Conservation (phyloP, 2,888 invertebrate genomes). For the Frankliniella fusca region DNA sequence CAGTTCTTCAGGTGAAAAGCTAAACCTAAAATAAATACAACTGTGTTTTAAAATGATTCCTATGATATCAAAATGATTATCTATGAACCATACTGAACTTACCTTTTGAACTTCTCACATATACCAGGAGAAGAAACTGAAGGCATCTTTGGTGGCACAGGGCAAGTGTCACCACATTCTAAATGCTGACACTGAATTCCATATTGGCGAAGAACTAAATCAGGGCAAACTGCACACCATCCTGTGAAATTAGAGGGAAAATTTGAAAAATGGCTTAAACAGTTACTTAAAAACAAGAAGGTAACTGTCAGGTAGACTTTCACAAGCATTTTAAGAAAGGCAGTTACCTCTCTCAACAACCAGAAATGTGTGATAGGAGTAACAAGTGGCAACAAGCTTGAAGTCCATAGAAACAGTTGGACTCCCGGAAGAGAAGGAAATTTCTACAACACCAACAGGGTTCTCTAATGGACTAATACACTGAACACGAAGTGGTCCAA, state of each 20-base stretch:
- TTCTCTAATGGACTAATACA: background rate
- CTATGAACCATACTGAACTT: conserved; percentile 35
- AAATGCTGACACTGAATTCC: conserved; percentile 47
- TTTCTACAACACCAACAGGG: background rate
- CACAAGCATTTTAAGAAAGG: background rate
- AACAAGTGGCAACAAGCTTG: background rate
- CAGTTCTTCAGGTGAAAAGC: conserved; percentile 43
- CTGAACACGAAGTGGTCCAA: background rate
- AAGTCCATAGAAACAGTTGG: background rate
- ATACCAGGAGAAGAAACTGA: conserved; percentile 38
- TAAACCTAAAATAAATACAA: conserved; percentile 37
- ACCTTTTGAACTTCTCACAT: conserved; percentile 40
- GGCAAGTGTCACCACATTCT: conserved; percentile 45
- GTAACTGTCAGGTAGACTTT: no score
- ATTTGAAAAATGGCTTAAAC: conserved; percentile 42
- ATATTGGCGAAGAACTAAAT: conserved; percentile 46
- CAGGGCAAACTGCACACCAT: conserved; percentile 48
- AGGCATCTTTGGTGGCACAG: conserved; percentile 30
- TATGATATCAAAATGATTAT: conserved; percentile 31
- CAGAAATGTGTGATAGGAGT: background rate
- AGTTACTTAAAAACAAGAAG: no score
- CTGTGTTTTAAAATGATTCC: background rate
- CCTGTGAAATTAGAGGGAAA: conserved; percentile 48
- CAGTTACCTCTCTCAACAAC: background rate
- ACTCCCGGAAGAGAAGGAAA: background rate